These are phyloP conservation scores for Pseudococcus longispinus DNA, from an alignment of 2,888 invertebrate genomes.

Conservation along the genomic window DNA sequence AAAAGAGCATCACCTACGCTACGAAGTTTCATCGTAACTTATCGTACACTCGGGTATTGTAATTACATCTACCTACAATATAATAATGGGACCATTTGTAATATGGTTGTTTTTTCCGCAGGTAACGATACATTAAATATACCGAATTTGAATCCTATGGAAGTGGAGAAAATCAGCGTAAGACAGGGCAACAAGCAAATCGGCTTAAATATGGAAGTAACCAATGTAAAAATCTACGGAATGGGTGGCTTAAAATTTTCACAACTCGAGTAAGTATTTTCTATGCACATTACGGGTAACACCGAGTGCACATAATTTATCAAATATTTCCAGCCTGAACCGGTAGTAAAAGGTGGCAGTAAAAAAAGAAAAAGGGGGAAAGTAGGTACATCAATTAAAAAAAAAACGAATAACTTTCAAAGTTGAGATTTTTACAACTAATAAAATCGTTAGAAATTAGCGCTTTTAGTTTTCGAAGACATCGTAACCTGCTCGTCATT, in stretches of 20 bases:
- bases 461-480: neutral
- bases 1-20: conserved; percentile 13
- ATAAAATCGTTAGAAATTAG: conserved; percentile 12
- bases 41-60: neutral
- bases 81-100: neutral
- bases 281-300: neutral
- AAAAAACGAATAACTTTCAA: neutral
- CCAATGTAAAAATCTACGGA: conserved; percentile 20
- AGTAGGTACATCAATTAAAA: neutral
- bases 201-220: conserved; percentile 37
- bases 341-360: neutral
- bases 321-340: neutral
- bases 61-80: conserved; percentile 10
- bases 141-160: conserved; percentile 39
- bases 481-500: neutral
- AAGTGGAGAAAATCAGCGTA: neutral
- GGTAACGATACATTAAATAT: conserved; percentile 48
- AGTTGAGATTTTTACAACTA: conserved; percentile 5
- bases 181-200: conserved; percentile 47
- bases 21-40: neutral
- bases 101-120: neutral
- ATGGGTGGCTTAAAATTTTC: neutral
- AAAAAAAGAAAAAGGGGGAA: neutral
- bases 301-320: neutral
- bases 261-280: conserved; percentile 35